phyloP scores from a whole-genome alignment of 2,888 invertebrate genomes.

The Aporophyla nigra region DNA sequence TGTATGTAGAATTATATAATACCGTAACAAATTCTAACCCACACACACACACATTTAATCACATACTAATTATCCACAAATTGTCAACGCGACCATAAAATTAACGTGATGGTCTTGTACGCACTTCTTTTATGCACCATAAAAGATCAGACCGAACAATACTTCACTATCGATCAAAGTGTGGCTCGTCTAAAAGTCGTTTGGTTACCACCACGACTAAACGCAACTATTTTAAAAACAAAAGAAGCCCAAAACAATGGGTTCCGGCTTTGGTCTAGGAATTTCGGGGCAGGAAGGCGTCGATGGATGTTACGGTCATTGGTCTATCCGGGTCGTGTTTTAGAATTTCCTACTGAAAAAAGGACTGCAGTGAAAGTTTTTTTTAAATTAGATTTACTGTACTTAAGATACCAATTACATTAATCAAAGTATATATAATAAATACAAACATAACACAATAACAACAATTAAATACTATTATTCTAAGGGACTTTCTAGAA shows the following conservation, averaged over 20 bases:
- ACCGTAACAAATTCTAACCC: not conserved
- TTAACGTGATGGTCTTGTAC: conserved; percentile 14
- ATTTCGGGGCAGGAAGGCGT: conserved; percentile 19
- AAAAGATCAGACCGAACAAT: conserved; percentile 27
- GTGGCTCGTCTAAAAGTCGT: conserved; percentile 5
- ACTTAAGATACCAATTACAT: no score
- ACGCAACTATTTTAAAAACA: conserved; percentile 38
- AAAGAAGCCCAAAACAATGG: conserved; percentile 45
- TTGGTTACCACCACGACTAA: conserved; percentile 21
- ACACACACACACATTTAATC: not conserved
- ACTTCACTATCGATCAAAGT: conserved; percentile 33
- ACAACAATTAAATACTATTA: no score
- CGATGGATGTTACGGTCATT: conserved; percentile 3
- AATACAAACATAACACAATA: no score
- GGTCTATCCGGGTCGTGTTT: not conserved
- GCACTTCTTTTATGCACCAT: conserved; percentile 16
- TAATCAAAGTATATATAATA: no score
- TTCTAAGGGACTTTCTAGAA: no score
- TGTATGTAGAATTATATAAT: not conserved
- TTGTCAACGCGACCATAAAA: conserved; percentile 16
- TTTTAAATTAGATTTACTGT: no score
- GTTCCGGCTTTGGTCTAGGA: conserved; percentile 32
- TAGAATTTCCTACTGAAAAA: not conserved
- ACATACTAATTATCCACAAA: conserved; percentile 22
- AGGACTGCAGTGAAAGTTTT: not conserved